Conservation (phyloP, 1,140 invertebrate genomes). For the Lepidotrigona ventralis region DNA sequence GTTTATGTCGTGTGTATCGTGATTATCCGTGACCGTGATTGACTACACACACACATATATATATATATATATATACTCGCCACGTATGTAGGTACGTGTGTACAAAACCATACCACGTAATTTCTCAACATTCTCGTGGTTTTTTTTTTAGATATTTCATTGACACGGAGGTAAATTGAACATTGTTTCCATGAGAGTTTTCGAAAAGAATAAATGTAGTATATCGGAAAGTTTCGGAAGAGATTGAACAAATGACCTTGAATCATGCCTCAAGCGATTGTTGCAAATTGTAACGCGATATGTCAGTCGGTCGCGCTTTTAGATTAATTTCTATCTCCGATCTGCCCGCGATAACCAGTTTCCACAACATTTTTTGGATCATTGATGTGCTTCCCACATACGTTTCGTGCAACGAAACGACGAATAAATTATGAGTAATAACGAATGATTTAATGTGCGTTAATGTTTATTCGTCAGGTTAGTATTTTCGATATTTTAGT, state of each 20-base stretch:
- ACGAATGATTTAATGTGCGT: background rate
- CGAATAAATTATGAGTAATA: slow-evolving; percentile 29
- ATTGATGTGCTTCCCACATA: background rate
- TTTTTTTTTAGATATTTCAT: slow-evolving; percentile 40
- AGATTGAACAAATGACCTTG: slow-evolving; percentile 56
- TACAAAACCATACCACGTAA: slow-evolving; percentile 2
- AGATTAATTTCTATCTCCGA: slow-evolving; percentile 18
- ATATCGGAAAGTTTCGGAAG: slow-evolving; percentile 8
- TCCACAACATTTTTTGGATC: background rate
- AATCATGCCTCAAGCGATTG: slow-evolving; percentile 53
- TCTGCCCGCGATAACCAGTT: slow-evolving; percentile 10
- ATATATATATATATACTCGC: slow-evolving; percentile 25
- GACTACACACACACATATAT: background rate
- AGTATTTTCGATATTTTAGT: slow-evolving; percentile 33
- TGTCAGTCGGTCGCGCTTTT: slow-evolving; percentile 54
- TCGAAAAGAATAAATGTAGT: background rate
- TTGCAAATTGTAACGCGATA: slow-evolving; percentile 62
- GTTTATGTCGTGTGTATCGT: background rate
- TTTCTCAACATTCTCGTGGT: slow-evolving; percentile 4
- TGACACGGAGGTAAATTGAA: slow-evolving; percentile 19
- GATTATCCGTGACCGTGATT: slow-evolving; percentile 13
- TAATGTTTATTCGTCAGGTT: slow-evolving; percentile 26
- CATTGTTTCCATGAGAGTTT: background rate
- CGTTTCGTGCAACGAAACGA: background rate
- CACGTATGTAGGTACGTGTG: slow-evolving; percentile 41